Conservation (phyloP, 2,888 invertebrate genomes). For the Dermolepida albohirtum region DNA sequence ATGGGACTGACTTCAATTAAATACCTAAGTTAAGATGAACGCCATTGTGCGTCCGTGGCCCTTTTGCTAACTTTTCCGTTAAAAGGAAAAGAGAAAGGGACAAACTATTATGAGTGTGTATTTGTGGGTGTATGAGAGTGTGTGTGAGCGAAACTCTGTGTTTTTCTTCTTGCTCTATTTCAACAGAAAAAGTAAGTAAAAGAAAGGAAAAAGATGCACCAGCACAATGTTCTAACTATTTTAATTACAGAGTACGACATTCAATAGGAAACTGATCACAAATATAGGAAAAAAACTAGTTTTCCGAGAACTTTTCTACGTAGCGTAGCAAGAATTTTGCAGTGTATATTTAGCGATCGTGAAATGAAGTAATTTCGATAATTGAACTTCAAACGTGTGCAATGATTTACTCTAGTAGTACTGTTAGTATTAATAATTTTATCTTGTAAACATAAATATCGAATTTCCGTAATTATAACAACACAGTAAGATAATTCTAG, state of each 20-base stretch:
- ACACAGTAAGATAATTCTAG: too few relatives aligned
- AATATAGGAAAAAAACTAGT: neutral
- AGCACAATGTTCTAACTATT: constrained; percentile 19
- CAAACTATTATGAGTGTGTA: neutral
- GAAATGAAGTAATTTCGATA: too few relatives aligned
- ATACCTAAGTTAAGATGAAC: constrained; percentile 52
- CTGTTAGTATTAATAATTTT: too few relatives aligned
- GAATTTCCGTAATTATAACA: too few relatives aligned
- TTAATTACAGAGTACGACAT: constrained; percentile 17
- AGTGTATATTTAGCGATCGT: too few relatives aligned
- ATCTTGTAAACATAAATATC: too few relatives aligned
- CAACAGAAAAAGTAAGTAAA: neutral
- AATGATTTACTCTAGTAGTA: too few relatives aligned
- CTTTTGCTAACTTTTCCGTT: constrained; percentile 38
- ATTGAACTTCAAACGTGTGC: too few relatives aligned
- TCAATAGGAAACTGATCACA: neutral
- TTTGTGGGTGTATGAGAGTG: constrained; percentile 3
- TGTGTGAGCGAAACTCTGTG: constrained; percentile 2
- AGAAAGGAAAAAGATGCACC: constrained; percentile 6
- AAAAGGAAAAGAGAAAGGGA: constrained; percentile 13
- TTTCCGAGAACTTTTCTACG: neutral
- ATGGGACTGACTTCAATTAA: constrained; percentile 59
- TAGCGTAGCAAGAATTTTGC: too few relatives aligned
- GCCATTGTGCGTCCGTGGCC: constrained; percentile 40
- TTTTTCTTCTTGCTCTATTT: constrained; percentile 4